These are phyloP conservation scores for Pempheris klunzingeri DNA, from an alignment of 2,797 vertebrate species.

Conservation along the genomic window DNA sequence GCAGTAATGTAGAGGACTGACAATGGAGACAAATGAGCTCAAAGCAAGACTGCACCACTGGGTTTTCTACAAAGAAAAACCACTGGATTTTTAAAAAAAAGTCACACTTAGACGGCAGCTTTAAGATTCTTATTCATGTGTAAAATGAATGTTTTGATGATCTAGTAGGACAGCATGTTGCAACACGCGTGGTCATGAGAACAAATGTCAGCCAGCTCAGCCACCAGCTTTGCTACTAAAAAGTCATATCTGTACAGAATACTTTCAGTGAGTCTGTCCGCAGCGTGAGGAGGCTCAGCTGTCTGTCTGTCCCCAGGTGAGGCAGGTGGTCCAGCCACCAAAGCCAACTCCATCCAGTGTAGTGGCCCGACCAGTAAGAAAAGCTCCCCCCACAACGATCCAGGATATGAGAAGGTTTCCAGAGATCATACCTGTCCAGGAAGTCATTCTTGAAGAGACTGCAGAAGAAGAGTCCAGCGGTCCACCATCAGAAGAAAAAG, in stretches of 20 bases:
- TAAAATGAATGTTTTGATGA: not conserved
- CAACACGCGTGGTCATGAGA: not conserved
- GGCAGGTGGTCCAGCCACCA: conserved; percentile 56
- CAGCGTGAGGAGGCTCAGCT: conserved; percentile 18
- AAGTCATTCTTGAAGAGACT: conserved; percentile 73
- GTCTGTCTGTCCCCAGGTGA: conserved; percentile 60
- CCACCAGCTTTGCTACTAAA: not conserved
- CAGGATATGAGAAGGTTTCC: conserved; percentile 73
- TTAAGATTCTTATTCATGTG: not conserved
- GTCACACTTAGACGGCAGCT: not conserved
- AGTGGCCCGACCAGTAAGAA: conserved; percentile 79
- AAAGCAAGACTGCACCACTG: not conserved
- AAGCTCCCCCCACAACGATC: conserved; percentile 72
- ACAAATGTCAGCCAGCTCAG: not conserved
- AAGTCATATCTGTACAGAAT: not conserved
- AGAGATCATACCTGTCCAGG: conserved; percentile 77
- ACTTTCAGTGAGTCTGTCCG: not conserved
- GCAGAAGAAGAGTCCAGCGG: conserved; percentile 75
- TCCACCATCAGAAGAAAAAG: conserved; percentile 72
- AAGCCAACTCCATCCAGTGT: conserved; percentile 63
- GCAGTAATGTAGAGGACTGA: not conserved
- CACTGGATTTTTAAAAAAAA: not conserved
- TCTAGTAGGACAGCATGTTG: not conserved
- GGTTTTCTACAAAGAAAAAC: not conserved
- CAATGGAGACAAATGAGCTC: not conserved